Percentiles rank a stretch among this genome's conserved stretches.
Evolutionary conservation across 2,797 vertebrate species (phyloP).

Genomic region (Leptatherina wallacei): DNA sequence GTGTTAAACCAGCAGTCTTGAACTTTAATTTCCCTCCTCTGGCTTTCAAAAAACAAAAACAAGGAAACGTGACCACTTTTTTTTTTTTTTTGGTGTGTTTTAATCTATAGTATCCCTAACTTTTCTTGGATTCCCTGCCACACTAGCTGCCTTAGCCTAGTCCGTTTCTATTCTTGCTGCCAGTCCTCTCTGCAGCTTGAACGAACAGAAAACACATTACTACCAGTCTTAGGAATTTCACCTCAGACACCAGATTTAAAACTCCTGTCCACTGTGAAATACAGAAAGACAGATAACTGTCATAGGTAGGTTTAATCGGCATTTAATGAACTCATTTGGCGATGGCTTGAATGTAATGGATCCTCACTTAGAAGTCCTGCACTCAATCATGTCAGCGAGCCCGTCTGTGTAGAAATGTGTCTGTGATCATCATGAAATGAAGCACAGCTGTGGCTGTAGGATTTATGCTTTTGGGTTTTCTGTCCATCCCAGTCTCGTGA

Average conservation of each 20-base stretch:
- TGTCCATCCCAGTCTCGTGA: background rate
- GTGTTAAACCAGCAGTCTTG: background rate
- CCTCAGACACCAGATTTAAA: background rate
- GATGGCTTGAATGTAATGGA: background rate
- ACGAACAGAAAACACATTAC: background rate
- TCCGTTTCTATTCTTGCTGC: background rate
- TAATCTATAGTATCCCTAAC: background rate
- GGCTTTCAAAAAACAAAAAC: background rate
- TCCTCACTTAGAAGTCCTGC: conserved; percentile 1
- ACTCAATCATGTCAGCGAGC: background rate
- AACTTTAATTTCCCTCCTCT: background rate
- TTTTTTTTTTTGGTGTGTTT: background rate
- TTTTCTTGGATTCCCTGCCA: background rate
- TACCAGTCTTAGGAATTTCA: background rate
- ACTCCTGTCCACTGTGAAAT: background rate
- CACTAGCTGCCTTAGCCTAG: background rate
- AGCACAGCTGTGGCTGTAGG: conserved; percentile 1
- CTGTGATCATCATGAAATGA: conserved; percentile 16
- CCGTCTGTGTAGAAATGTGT: background rate
- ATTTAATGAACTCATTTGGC: conserved; percentile 8
- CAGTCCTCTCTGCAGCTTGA: background rate
- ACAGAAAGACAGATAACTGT: background rate
- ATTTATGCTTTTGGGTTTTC: background rate
- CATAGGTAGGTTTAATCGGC: background rate
- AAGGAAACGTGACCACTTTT: background rate